A percentile compares a stretch with the other conserved stretches of the same genome.
These are phyloP conservation scores for Pica pica DNA, from an alignment of 2,113 vertebrate genomes.

Conservation along the genomic window DNA sequence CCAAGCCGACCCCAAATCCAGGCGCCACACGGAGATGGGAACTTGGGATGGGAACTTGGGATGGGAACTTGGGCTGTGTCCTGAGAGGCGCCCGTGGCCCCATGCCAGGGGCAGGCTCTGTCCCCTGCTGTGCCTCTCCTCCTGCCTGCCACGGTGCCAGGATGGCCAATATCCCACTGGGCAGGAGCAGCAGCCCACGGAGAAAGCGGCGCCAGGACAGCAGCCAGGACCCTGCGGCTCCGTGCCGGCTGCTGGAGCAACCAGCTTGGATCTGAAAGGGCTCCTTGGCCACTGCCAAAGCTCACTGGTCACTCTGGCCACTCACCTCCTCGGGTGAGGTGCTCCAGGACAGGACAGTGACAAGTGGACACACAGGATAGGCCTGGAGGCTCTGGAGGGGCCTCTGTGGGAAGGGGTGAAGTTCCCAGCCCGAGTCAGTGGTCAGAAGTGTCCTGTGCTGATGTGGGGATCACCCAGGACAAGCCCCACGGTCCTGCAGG, in stretches of 20 bases:
- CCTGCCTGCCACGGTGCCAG: neutral
- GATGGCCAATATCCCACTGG: neutral
- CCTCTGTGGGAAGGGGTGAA: neutral
- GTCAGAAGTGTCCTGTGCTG: neutral
- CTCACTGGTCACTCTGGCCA: neutral
- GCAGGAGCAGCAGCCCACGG: neutral
- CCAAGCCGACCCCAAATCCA: fast-evolving
- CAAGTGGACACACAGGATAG: neutral
- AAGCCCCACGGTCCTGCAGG: neutral
- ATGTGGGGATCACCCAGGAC: neutral
- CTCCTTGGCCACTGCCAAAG: neutral
- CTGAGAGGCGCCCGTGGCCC: neutral
- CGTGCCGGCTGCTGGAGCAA: neutral
- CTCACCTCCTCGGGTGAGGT: neutral
- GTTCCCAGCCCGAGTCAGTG: neutral
- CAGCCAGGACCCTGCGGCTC: neutral
- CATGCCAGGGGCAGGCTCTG: neutral
- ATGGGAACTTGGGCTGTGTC: neutral
- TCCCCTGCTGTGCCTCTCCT: neutral
- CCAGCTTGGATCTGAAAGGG: neutral
- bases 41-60: neutral
- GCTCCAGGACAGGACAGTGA: neutral
- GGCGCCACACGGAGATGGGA: neutral
- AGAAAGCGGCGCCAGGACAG: neutral
- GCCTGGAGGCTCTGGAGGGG: neutral